Evolutionary conservation across 35 echinoderm and acorn worm species (phyloP).

Genomic region (Ptychodera flava): DNA sequence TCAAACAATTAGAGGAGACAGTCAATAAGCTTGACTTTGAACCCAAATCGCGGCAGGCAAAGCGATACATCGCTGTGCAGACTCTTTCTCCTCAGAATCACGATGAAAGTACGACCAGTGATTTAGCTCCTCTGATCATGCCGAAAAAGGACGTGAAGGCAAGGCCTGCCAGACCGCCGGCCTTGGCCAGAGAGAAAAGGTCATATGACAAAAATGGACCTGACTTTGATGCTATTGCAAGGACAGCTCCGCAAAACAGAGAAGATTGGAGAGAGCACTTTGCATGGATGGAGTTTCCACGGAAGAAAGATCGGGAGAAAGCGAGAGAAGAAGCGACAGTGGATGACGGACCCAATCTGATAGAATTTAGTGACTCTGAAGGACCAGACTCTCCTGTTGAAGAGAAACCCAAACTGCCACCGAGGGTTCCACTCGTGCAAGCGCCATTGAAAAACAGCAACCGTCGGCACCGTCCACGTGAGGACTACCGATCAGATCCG

Average conservation of each 20-base stretch:
- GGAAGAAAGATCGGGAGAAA: constrained; percentile 33
- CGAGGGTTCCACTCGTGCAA: constrained; percentile 41
- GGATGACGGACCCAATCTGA: neutral
- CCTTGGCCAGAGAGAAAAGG: neutral
- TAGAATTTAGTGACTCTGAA: neutral
- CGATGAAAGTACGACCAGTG: constrained; percentile 3
- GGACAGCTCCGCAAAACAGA: neutral
- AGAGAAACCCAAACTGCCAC: constrained; percentile 41
- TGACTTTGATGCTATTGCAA: neutral
- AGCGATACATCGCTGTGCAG: constrained; percentile 7
- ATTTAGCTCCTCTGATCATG: constrained; percentile 13
- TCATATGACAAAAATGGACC: neutral
- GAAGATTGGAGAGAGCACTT: constrained; percentile 41
- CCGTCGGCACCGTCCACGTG: constrained; percentile 20
- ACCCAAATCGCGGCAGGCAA: neutral
- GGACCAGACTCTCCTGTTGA: neutral
- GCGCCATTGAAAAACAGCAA: neutral
- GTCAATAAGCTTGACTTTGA: neutral
- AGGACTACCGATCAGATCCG: constrained; percentile 53
- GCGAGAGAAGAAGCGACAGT: neutral
- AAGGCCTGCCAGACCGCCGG: neutral
- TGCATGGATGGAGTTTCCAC: constrained; percentile 60
- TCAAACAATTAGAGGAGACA: neutral
- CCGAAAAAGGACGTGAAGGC: neutral
- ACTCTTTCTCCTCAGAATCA: constrained; percentile 31